phyloP scores from a whole-genome alignment of 2,113 vertebrate genomes.

The Corythaixoides concolor region DNA sequence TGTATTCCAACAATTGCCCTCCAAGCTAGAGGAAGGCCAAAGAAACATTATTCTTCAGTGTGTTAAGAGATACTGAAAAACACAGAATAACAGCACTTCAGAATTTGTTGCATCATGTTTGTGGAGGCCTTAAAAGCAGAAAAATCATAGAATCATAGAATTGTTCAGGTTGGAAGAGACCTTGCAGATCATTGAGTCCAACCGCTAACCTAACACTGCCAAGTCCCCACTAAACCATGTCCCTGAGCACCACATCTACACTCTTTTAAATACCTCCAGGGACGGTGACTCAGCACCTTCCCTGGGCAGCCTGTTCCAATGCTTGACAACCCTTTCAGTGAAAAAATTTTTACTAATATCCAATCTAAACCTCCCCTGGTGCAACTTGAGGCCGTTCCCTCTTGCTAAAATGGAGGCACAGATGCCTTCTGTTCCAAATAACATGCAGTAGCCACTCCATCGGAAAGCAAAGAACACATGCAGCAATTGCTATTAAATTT shows the following conservation, averaged over 20 bases:
- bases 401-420: neutral
- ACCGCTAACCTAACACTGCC: too few species aligned
- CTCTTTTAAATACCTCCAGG: too few species aligned
- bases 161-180: too few species aligned
- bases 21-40: neutral
- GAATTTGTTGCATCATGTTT: neutral
- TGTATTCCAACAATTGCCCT: neutral
- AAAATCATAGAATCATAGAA: neutral
- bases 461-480: neutral
- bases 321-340: too few species aligned
- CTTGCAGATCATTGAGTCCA: too few species aligned
- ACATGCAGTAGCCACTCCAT: neutral
- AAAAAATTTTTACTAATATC: too few species aligned
- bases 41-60: neutral
- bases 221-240: too few species aligned
- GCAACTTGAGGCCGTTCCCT: too few species aligned
- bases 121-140: neutral
- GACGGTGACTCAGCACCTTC: too few species aligned
- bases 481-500: neutral
- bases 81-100: neutral
- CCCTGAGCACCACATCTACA: too few species aligned
- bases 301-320: too few species aligned
- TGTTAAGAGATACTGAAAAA: neutral
- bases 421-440: neutral
- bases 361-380: too few species aligned